Evolutionary conservation across 2,888 invertebrate species (phyloP), one percentile per base, ranked within the genome.

Genomic region (Phortica okadai): DNA sequence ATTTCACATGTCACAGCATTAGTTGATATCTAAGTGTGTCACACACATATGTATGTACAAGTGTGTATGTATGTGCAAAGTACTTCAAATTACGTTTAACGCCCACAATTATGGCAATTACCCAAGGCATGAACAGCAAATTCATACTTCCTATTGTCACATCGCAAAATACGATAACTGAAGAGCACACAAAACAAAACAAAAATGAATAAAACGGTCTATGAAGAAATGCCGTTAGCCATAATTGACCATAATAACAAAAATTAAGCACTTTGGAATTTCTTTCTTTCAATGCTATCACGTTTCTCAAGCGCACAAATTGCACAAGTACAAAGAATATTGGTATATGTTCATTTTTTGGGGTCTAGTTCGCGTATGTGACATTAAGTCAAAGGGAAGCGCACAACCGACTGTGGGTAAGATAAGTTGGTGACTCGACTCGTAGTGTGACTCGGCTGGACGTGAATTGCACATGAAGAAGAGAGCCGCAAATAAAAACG

Each of bases 401-500:
- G 33, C 4, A 33, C 33, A 2, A 33, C 4, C 2, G 33, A 2
- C 33, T 33, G 33, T 4, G 33, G 33, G 3, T 33, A 33, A 33
- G 33, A 1, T 5, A 33, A 33, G 33, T 33, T 33, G 33, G 33
- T 33, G 33, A 33, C 1, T 56, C 0, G 33, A 33, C n/a, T 56
- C 0, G 14, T 56, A 25, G 25, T 11, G 33, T 33, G 50, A 44
- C 54, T 41, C 21, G 50, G 77, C 77, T 76, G 79, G 78, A 44
- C 14, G 54, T 8, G 58, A 67, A 50, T 76, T 79, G 77, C 78
- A 79, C 78, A 77, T 77, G 78, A 86, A 85, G 84, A 87, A 84
- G 85, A 86, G 85, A 80, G 85, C 86, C 82, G 88, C 87, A 87
- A 86, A 85, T 85, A 74, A 84, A 85, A 85, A 85, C 85, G 85